Evolutionary conservation across 2,888 invertebrate species (phyloP), one percentile per base, ranked within the genome.

Genomic region (Peribatodes rhomboidaria): DNA sequence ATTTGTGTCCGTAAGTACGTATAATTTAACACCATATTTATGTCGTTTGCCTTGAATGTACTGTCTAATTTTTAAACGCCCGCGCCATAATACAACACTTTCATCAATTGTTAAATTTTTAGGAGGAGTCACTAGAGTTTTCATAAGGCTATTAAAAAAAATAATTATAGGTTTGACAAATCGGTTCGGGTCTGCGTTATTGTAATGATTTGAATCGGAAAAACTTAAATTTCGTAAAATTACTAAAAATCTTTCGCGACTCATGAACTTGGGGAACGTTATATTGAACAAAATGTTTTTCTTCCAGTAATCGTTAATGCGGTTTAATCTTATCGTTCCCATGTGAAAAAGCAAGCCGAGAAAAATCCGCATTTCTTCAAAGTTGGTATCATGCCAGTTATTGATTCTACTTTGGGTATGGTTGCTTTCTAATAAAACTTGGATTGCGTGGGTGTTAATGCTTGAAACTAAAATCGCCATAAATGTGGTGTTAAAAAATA

Each of bases 1-100:
- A 9, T 52, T 53, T 20, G 60, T 13, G 18, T 60, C 53, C 31
- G 60, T 27, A 9, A 53, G 14, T 27, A 60, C 46, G 35, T 60
- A 60, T 2, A 53, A 10, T 39, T 60, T 60, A 16, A 60, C 7
- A 8, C 60, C 60, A 53, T 18, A 61, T 39, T 61, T 55, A 33
- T 55, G 57, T 39, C 55, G 16, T 42, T 61, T 61, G 11, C 42
- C 35, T 49, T 61, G 14, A 1, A 61, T 55, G 35, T 55, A 61
- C 18, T 55, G 61, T 13, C 42, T 49, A 0, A 61, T 54, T 1
- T 20, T 16, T 8, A 61, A 22, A 37, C 61, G 47, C n/a, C 54
- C 61, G 33, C 55, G 11, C 11, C 27, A 61, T 10, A 56, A 13
- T 2, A 61, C 55, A 20, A 61, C 42, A 3, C 41, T 42, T 41